These are phyloP conservation scores for Rotaria sp. DNA, from an alignment of 2,888 invertebrate species.

Conservation along the genomic window DNA sequence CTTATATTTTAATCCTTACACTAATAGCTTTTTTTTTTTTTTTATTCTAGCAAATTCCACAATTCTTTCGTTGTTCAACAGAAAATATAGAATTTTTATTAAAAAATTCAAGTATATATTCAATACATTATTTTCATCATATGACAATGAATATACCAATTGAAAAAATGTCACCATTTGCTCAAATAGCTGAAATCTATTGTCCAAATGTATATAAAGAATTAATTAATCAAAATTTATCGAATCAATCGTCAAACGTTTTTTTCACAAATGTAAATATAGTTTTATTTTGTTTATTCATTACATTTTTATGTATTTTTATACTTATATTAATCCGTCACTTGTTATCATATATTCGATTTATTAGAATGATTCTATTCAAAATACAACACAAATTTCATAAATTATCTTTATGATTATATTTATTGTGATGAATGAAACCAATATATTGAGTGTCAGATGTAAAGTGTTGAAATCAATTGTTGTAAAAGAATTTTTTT, in stretches of 20 bases:
- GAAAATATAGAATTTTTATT: background rate
- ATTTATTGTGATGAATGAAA: background rate
- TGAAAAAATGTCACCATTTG: background rate
- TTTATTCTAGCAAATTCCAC: background rate
- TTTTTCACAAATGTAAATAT: background rate
- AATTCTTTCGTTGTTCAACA: background rate
- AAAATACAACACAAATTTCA: background rate
- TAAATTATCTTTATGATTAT: background rate
- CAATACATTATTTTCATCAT: conserved; percentile 28
- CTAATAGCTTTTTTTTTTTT: background rate
- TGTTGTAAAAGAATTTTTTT: too few species aligned
- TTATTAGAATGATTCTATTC: background rate
- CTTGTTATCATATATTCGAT: background rate
- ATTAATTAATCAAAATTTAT: background rate
- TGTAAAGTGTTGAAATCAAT: background rate
- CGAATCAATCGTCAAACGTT: background rate
- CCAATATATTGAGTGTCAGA: background rate
- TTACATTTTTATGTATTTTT: background rate
- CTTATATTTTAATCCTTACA: too few species aligned
- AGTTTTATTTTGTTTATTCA: background rate
- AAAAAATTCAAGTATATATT: conserved; percentile 1
- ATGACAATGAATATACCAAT: conserved; percentile 15
- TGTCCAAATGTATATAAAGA: background rate
- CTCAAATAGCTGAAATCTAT: background rate
- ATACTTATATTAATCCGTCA: background rate